These are phyloP conservation scores for Meloidogyne chitwoodi DNA, from an alignment of 1,140 invertebrate genomes.

Conservation along the genomic window DNA sequence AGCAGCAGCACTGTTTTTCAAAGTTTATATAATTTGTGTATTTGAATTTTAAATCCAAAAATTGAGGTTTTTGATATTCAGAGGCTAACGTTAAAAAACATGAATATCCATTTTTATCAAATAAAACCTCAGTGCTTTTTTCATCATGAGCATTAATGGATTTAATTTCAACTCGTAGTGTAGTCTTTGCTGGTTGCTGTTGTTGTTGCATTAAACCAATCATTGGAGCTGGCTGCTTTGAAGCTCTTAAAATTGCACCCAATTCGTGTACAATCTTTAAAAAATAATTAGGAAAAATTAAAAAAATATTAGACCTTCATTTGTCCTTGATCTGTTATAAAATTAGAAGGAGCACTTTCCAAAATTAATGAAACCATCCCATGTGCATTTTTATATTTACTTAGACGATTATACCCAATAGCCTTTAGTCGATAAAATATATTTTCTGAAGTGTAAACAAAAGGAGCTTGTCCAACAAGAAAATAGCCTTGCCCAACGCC, in stretches of 20 bases:
- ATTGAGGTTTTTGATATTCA: no score
- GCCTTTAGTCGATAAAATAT: constrained; percentile 35
- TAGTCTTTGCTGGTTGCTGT: not conserved
- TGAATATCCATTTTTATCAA: no score
- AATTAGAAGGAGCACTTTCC: not conserved
- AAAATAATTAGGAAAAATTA: constrained; percentile 8
- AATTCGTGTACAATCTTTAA: constrained; percentile 29
- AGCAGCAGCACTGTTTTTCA: no score
- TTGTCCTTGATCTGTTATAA: constrained; percentile 18
- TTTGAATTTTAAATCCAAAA: no score
- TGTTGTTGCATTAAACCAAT: not conserved
- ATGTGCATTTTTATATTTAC: constrained; percentile 35
- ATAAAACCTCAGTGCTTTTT: not conserved
- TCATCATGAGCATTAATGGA: constrained; percentile 24
- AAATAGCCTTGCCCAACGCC: constrained; percentile 35
- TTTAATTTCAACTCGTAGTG: constrained; percentile 17
- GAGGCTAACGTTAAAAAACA: no score
- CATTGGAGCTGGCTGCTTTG: not conserved
- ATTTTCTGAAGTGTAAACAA: constrained; percentile 24
- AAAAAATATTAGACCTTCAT: constrained; percentile 16
- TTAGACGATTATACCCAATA: constrained; percentile 36
- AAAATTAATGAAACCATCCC: constrained; percentile 35
- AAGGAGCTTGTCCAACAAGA: constrained; percentile 1
- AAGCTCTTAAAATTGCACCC: constrained; percentile 15
- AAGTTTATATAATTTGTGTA: no score